phyloP scores from a whole-genome alignment of 2,888 invertebrate species.

The Hyposoter dolosus region DNA sequence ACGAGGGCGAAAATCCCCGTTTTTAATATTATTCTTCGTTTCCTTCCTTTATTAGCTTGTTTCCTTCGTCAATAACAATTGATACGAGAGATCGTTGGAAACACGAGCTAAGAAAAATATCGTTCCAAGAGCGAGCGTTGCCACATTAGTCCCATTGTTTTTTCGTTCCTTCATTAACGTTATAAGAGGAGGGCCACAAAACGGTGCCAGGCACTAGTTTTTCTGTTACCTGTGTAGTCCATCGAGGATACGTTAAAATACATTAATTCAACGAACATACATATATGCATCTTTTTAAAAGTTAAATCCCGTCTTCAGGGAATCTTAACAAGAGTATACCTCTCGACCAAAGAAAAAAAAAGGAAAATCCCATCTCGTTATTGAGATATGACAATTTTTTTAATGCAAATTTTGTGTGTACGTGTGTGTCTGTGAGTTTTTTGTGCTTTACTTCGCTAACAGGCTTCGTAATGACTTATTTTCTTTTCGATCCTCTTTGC shows the following conservation, averaged over 20 bases:
- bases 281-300: slow-evolving; percentile 61
- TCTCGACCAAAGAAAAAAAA: slow-evolving; percentile 20
- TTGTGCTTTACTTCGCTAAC: slow-evolving; percentile 38
- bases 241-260: slow-evolving; percentile 78
- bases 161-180: slow-evolving; percentile 62
- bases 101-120: slow-evolving; percentile 40
- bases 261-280: slow-evolving; percentile 72
- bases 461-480: slow-evolving; percentile 3
- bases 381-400: slow-evolving; percentile 17
- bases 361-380: slow-evolving; percentile 23
- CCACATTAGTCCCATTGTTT: slow-evolving; percentile 36
- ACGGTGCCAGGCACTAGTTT: slow-evolving; percentile 85
- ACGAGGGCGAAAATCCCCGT: slow-evolving; percentile 62
- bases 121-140: slow-evolving; percentile 38
- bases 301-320: slow-evolving; percentile 72
- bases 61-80: slow-evolving; percentile 37
- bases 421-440: not conserved
- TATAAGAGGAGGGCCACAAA: slow-evolving; percentile 83
- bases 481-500: slow-evolving; percentile 2
- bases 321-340: slow-evolving; percentile 64
- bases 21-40: slow-evolving; percentile 12
- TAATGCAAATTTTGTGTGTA: not conserved
- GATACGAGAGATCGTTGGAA: slow-evolving; percentile 45
- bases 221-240: slow-evolving; percentile 83
- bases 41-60: not conserved